Percentiles rank a stretch among this genome's conserved stretches.
phyloP scores from a whole-genome alignment of 2,888 invertebrate genomes.

The Thymelicus acteon region DNA sequence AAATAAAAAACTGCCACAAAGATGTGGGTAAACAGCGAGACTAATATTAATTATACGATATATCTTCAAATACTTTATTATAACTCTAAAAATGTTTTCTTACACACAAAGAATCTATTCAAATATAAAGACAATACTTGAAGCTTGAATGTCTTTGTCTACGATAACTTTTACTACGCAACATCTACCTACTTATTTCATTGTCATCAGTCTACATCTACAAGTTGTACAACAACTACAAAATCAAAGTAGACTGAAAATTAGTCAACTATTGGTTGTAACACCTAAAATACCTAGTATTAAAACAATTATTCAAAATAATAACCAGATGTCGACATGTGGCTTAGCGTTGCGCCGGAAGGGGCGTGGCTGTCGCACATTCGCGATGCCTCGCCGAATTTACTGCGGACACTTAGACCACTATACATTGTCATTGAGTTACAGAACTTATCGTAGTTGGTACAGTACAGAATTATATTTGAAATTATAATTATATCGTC shows the following conservation, averaged over 20 bases:
- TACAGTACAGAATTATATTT: neutral
- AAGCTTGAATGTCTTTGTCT: too few species aligned
- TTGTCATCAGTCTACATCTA: neutral
- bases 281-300: slow-evolving; percentile 11
- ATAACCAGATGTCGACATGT: slow-evolving; percentile 39
- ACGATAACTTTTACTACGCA: too few species aligned
- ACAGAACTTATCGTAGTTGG: neutral
- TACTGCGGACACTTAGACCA: slow-evolving; percentile 28
- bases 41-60: too few species aligned
- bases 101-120: too few species aligned
- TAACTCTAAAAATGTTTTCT: too few species aligned
- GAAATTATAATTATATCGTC: neutral
- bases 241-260: neutral
- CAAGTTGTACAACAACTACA: neutral
- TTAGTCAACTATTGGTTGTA: neutral
- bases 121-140: too few species aligned
- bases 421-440: slow-evolving; percentile 26
- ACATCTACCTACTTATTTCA: too few species aligned
- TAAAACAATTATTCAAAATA: slow-evolving; percentile 12
- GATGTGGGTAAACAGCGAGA: too few species aligned
- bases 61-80: too few species aligned
- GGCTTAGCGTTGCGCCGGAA: slow-evolving; percentile 61
- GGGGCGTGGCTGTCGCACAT: slow-evolving; percentile 69
- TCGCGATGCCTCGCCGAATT: slow-evolving; percentile 64
- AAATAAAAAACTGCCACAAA: too few species aligned